These are phyloP conservation scores for Cataglyphis cursor DNA, from an alignment of 2,888 invertebrate species.

Conservation along the genomic window DNA sequence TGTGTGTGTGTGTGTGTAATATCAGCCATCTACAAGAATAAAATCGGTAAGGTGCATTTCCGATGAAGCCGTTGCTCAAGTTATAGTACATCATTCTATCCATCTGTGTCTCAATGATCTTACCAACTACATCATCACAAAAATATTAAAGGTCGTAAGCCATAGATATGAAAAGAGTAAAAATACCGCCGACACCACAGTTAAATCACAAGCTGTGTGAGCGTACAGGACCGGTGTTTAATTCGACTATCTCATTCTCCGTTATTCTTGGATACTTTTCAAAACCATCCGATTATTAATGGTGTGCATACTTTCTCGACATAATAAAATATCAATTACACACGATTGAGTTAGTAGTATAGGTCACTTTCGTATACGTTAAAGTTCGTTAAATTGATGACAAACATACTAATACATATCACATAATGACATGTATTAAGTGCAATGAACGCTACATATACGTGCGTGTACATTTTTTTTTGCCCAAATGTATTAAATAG, in stretches of 20 bases:
- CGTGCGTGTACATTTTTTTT: constrained; percentile 12
- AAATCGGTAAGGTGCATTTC: not conserved
- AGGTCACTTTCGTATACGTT: constrained; percentile 13
- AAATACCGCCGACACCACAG: constrained; percentile 69
- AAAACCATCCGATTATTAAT: constrained; percentile 42
- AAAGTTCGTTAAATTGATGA: constrained; percentile 31
- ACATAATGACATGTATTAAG: constrained; percentile 26
- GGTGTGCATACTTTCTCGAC: constrained; percentile 28
- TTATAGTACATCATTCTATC: constrained; percentile 42
- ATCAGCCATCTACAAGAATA: not conserved
- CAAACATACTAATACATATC: constrained; percentile 4
- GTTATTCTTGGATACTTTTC: constrained; percentile 20
- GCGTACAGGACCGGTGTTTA: constrained; percentile 35
- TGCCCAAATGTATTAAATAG: constrained; percentile 6
- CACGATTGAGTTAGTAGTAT: constrained; percentile 32
- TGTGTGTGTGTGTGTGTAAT: not conserved
- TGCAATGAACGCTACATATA: constrained; percentile 35
- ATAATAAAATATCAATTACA: constrained; percentile 38
- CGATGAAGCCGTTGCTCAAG: constrained; percentile 25
- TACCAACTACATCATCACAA: constrained; percentile 67
- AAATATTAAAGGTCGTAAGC: constrained; percentile 57
- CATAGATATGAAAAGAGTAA: constrained; percentile 54
- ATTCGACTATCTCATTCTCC: constrained; percentile 26
- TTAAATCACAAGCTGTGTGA: constrained; percentile 63
- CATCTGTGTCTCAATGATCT: constrained; percentile 16